Base-by-base conservation (phyloP, 1,140 invertebrate species). In the Neuroterus valhalla region DNA sequence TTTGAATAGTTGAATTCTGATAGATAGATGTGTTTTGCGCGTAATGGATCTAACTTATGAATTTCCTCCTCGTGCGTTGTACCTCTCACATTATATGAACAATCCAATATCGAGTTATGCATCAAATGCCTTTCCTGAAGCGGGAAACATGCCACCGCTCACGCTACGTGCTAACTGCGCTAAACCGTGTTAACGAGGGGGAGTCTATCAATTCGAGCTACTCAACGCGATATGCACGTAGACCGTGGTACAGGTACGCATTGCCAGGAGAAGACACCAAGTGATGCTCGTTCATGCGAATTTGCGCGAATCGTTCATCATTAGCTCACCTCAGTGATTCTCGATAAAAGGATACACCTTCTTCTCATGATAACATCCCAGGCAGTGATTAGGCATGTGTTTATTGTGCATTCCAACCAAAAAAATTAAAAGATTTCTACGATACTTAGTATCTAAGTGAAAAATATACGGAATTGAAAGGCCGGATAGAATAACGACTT, bases 61-160 rank as follows among this genome's bases (percentile, higher is more conserved):
- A 62, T 62, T 62, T 38, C 26, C 21, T 38, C n/a, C 55, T 31
- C 79, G 76, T 46, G 50, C n/a, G 48, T 50, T 48, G 75, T 72
- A 68, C 31, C 43, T 89, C 84, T 84, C 82, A 76, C 82, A 86
- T 89, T 90, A 89, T 89, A 62, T 62, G 55, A 62, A 62, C 23
- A 88, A 88, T 88, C 84, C 84, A 86, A 86, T 87, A 86, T 87
- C 83, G 84, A 81, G 86, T 85, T 89, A 88, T 88, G 85, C 84
- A 86, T 87, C 82, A 82, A 85, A 85, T 84, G 82, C 79, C 83
- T 87, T 81, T 72, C 82, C 79, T 75, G 67, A 66, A 82, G 80
- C 73, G 72, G 75, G 77, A 68, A 81, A 81, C 76, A 70, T 72
- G 72, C 78, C 46, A 79, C 78, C 72, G 71, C 72, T 74, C 70